Percentiles rank a stretch among this genome's conserved stretches.
These are phyloP conservation scores for Heliconius congener DNA, from an alignment of 1,140 invertebrate species.

Conservation along the genomic window DNA sequence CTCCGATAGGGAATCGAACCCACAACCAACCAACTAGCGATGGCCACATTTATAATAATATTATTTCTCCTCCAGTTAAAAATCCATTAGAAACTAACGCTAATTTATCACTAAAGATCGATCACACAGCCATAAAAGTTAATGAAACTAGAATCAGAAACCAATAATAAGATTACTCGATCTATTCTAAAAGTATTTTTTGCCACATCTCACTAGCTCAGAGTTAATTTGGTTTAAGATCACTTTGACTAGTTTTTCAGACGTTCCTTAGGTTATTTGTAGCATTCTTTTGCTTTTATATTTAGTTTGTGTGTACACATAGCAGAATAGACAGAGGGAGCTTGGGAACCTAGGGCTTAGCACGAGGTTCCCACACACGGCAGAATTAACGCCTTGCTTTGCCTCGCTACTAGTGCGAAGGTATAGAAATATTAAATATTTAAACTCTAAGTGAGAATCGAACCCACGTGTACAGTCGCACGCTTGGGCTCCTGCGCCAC, in stretches of 20 bases:
- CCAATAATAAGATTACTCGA: constrained; percentile 2
- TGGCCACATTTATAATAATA: not conserved
- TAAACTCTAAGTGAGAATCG: too few species aligned
- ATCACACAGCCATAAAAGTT: not conserved
- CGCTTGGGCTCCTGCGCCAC: too few species aligned
- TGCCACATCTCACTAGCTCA: constrained; percentile 3
- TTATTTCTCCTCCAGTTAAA: not conserved
- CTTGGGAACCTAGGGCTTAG: too few species aligned
- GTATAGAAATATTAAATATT: too few species aligned
- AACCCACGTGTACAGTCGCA: too few species aligned
- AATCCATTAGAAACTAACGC: not conserved
- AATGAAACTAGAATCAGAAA: constrained; percentile 10
- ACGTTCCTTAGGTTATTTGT: too few species aligned
- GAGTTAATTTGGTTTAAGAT: constrained; percentile 9
- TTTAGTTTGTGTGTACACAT: not conserved
- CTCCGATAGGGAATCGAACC: too few species aligned
- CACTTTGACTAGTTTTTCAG: constrained; percentile 3
- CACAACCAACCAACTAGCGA: too few species aligned
- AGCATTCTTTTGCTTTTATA: not conserved
- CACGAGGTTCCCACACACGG: too few species aligned
- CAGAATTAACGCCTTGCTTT: too few species aligned
- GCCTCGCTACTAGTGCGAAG: too few species aligned
- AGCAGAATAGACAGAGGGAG: too few species aligned
- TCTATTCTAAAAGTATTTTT: constrained; percentile 4
- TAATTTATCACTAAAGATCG: not conserved